Evolutionary conservation across 92 coral and sea anemone species (phyloP), one percentile per base, ranked within the genome.

Genomic region (Pocillopora grandis): DNA sequence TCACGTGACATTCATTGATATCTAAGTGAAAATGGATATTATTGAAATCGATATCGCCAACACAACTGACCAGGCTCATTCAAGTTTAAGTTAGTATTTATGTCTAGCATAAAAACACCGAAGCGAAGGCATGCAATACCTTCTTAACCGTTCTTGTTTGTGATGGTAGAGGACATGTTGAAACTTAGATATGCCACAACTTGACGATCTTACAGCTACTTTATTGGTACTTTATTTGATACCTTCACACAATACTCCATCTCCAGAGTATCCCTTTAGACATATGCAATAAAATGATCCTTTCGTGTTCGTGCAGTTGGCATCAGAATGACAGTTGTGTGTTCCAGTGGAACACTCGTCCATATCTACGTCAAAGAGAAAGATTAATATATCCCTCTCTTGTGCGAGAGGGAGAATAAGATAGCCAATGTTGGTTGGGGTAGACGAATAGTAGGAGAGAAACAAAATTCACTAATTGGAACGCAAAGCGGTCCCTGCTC

Each of bases 301-400:
- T 12, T 71, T 71, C n/a, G 89, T 86, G 72, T 86, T 86, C 37
- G 78, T 71, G 66, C 96, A 93, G 80, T 88, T 84, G 76, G 96
- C 94, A 76, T 94, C 92, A 59, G 15, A 36, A 73, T 94, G 91
- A 71, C 98, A 93, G 88, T 89, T 89, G 69, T 91, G 92, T 18
- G 52, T 71, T 66, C 80, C 85, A 72, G 33, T n/a, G 11, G n/a
- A 7, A 27, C 94, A 91, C 71, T 91, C 94, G 31, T 91, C 86
- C 9, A 83, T 85, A 62, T 91, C 94, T 91, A 62, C 12, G 17
- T 7, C 49, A 37, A 37, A 33, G 12, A 80, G n/a, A 55, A 52
- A 80, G 10, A 7, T 42, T 42, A 42, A 42, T 42, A 42, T 42
- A 42, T 42, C 52, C 52, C 8, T 42, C 8, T 7, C 52, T 42